Percentiles rank a stretch among this genome's conserved stretches.
Evolutionary conservation across 2,888 invertebrate genomes (phyloP).

Genomic region (Agonopterix alstromeriana): DNA sequence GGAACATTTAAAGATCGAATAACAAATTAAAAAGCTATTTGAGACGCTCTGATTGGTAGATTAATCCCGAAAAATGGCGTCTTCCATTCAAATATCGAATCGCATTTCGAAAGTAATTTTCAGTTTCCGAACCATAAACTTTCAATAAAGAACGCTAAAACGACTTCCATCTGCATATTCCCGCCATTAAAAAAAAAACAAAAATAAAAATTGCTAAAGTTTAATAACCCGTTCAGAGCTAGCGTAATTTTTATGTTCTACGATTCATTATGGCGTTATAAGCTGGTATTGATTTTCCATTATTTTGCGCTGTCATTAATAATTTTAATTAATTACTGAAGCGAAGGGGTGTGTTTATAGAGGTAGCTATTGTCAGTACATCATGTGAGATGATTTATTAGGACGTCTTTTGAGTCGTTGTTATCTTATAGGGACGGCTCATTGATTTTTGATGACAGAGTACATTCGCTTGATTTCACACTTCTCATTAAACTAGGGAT

Average conservation of each 20-base stretch:
- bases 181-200: constrained; percentile 29
- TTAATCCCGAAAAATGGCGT: constrained; percentile 17
- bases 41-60: constrained; percentile 2
- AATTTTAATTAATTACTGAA: constrained; percentile 68
- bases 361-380: constrained; percentile 44
- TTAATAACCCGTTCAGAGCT: constrained; percentile 46
- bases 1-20: background rate
- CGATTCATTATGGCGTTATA: constrained; percentile 2
- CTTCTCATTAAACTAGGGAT: too few relatives aligned
- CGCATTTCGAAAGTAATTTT: constrained; percentile 54
- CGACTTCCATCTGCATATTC: constrained; percentile 37
- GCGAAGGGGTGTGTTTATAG: constrained; percentile 35
- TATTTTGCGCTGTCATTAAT: constrained; percentile 65
- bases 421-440: constrained; percentile 38
- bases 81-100: constrained; percentile 34
- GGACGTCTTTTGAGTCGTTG: constrained; percentile 28
- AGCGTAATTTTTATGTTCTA: constrained; percentile 12
- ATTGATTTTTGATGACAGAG: constrained; percentile 63
- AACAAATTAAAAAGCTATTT: background rate
- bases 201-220: constrained; percentile 27
- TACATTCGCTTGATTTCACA: constrained; percentile 19
- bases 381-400: constrained; percentile 64
- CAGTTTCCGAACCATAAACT: constrained; percentile 72
- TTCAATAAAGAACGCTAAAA: constrained; percentile 58
- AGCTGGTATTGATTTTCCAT: constrained; percentile 63